phyloP scores from a whole-genome alignment of 2,113 vertebrate species.

The Sminthopsis crassicaudata region DNA sequence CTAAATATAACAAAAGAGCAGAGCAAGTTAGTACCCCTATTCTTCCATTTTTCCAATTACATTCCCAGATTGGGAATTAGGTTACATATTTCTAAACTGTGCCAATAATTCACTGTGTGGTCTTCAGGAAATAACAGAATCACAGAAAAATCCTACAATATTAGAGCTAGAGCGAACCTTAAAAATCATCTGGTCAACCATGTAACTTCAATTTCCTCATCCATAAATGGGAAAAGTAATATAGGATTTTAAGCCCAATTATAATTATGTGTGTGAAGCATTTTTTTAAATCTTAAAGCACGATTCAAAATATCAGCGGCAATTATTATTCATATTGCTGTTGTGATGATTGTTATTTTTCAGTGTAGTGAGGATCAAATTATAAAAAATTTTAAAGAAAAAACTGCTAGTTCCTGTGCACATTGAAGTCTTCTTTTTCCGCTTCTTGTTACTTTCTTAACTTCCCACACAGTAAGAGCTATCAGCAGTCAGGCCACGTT shows the following conservation, averaged over 20 bases:
- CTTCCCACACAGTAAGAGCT: not conserved
- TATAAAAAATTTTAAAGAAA: not conserved
- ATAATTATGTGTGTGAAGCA: not conserved
- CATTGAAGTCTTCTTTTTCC: not conserved
- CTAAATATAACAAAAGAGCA: not conserved
- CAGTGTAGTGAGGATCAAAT: not conserved
- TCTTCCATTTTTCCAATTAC: not conserved
- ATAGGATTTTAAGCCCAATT: not conserved
- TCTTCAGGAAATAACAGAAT: not conserved
- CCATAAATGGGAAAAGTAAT: not conserved
- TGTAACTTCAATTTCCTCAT: not conserved
- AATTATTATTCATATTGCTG: not conserved
- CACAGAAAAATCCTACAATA: not conserved
- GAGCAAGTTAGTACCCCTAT: not conserved
- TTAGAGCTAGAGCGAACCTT: not conserved
- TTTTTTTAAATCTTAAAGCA: not conserved
- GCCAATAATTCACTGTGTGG: not conserved
- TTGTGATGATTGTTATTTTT: not conserved
- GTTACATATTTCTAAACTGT: not conserved
- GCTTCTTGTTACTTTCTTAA: not conserved
- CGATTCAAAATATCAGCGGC: not conserved
- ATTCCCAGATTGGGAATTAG: not conserved
- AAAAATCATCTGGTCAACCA: not conserved
- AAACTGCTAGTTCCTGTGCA: not conserved
- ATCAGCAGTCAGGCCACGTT: not conserved